A percentile compares a stretch with the other conserved stretches of the same genome.
Conservation (phyloP, 2,888 invertebrate species). For the Gymnoscelis rufifasciata region DNA sequence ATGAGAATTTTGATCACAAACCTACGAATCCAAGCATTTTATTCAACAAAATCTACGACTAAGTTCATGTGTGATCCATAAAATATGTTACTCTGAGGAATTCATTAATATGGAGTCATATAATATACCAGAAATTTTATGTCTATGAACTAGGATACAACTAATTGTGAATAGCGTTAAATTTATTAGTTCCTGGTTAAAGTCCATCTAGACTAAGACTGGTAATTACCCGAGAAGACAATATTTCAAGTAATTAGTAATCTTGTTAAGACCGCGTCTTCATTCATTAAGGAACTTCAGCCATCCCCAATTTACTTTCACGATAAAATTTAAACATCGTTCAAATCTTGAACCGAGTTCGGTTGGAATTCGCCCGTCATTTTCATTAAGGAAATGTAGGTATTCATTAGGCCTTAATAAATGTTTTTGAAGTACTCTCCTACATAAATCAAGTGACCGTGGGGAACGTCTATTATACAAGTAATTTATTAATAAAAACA, state of each 20-base stretch:
- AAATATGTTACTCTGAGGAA: neutral
- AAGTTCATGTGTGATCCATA: too few relatives aligned
- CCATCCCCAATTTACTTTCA: constrained; percentile 49
- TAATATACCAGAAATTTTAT: too few relatives aligned
- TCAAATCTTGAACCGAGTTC: constrained; percentile 41
- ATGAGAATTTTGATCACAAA: constrained; percentile 5
- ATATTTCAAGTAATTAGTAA: constrained; percentile 58
- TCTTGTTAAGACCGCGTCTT: constrained; percentile 49
- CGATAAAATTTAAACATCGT: constrained; percentile 52
- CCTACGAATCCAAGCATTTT: too few relatives aligned
- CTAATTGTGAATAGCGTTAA: too few relatives aligned
- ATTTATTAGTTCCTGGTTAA: constrained; percentile 17
- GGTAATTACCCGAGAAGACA: constrained; percentile 35
- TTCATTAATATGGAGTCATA: neutral
- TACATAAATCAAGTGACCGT: neutral
- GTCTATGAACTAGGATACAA: too few relatives aligned
- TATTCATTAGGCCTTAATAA: constrained; percentile 6
- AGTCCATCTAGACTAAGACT: constrained; percentile 16
- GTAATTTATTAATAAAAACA: neutral
- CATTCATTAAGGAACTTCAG: constrained; percentile 63
- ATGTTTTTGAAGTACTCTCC: neutral
- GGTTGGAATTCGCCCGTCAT: constrained; percentile 24
- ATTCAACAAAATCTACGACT: too few relatives aligned
- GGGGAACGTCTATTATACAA: neutral
- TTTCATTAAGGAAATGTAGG: constrained; percentile 18